Base-by-base conservation (phyloP, 2,797 vertebrate genomes). In the Austrolebias charrua region DNA sequence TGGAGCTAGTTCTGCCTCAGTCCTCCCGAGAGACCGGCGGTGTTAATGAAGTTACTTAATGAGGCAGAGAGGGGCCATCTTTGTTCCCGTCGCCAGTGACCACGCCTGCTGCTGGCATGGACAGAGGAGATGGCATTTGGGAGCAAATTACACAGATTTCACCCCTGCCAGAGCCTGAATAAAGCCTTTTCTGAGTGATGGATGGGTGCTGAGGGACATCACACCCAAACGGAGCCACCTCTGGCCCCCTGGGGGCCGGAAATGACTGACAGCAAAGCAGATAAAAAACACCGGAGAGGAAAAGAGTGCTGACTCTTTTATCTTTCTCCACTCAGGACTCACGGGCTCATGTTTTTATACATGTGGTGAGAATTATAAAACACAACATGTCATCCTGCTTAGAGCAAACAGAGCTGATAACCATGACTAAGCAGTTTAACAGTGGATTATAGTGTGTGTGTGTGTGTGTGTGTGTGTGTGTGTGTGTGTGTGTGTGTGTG, bases 141-240 rank as follows among this genome's bases (percentile, higher is more conserved):
- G 77, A 82, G 79, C 89, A 92, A 92, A 93, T 93, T 90, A 93
- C 88, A 86, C 80, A 78, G 82, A 93, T 93, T 94, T 94, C 89
- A 91, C 91, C 91, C 91, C 80, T 93, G 93, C 90, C 90, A 91
- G 69, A 71, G 35, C 61, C 69, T 90, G 85, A 87, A 90, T 91
- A 87, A 88, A 87, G 86, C 82, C 79, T 62, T 80, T 79, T 84
- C 73, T 82, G 79, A 82, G 82, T 92, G 91, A 93, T 92, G 89
- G 90, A 92, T 92, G 84, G 86, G 79, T 73, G 71, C 67, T 56
- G 83, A 88, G 84, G 78, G 78, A 84, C 70, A 79, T 73, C 69
- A 83, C 60, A 79, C 77, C 86, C 86, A 87, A 84, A 81, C 74
- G 4, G 19, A 82, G 71, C 57, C 76, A 87, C 83, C 86, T 92